phyloP scores from a whole-genome alignment of 2,888 invertebrate species.

The Dexiosoma caninum region DNA sequence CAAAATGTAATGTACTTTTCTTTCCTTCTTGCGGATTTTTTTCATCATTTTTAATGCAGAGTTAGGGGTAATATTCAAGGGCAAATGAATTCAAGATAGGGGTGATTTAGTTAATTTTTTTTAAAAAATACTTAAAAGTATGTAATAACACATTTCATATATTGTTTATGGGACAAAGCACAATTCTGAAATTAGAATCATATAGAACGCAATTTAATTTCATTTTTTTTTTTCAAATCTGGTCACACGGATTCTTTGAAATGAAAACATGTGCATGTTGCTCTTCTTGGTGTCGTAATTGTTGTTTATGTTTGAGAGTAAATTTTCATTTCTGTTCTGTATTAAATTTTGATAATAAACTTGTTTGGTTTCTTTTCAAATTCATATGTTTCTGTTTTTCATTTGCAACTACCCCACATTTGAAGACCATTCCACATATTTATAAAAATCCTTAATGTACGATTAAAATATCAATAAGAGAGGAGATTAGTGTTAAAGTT shows the following conservation, averaged over 20 bases:
- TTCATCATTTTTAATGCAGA: too few relatives aligned
- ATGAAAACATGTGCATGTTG: conserved; percentile 46
- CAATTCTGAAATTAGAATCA: too few relatives aligned
- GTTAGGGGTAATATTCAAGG: too few relatives aligned
- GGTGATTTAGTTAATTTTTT: too few relatives aligned
- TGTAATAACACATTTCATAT: too few relatives aligned
- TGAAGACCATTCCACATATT: background rate
- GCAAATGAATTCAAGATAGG: too few relatives aligned
- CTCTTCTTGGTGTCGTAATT: background rate
- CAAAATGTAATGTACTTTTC: too few relatives aligned
- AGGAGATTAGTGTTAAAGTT: background rate
- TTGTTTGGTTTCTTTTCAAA: conserved; percentile 37
- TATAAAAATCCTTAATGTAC: background rate
- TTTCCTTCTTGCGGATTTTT: too few relatives aligned
- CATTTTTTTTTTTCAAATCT: background rate
- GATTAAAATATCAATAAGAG: background rate
- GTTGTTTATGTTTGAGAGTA: conserved; percentile 52
- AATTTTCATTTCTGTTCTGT: background rate
- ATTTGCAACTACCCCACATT: conserved; percentile 10
- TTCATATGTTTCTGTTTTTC: background rate
- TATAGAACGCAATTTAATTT: too few relatives aligned
- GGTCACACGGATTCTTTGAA: background rate
- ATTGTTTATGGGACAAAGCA: too few relatives aligned
- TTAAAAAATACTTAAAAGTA: too few relatives aligned
- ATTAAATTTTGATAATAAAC: conserved; percentile 24